Evolutionary conservation across 2,888 invertebrate genomes (phyloP).

Genomic region (Amitus sp.): DNA sequence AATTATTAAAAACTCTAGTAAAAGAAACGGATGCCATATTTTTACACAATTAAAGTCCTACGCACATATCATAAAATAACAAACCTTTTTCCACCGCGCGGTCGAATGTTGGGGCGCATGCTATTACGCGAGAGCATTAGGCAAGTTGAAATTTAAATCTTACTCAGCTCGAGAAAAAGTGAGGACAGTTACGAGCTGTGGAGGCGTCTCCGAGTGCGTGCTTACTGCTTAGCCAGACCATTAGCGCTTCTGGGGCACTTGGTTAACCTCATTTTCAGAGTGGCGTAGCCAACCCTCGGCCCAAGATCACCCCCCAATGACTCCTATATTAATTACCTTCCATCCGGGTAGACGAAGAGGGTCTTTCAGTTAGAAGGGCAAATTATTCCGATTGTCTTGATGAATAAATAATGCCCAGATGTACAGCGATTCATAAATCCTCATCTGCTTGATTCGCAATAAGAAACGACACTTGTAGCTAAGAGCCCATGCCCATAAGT

Average conservation of each 20-base stretch:
- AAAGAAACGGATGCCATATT: too few relatives aligned
- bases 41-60: too few relatives aligned
- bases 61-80: too few relatives aligned
- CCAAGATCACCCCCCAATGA: slow-evolving; percentile 53
- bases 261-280: slow-evolving; percentile 38
- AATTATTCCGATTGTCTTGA: slow-evolving; percentile 21
- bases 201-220: slow-evolving; percentile 3
- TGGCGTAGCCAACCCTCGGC: slow-evolving; percentile 23
- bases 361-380: slow-evolving; percentile 22
- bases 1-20: too few relatives aligned
- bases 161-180: not conserved
- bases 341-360: slow-evolving; percentile 16
- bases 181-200: not conserved
- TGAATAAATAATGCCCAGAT: slow-evolving; percentile 4
- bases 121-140: too few relatives aligned
- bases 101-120: too few relatives aligned
- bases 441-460: not conserved
- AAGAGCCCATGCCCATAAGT: not conserved
- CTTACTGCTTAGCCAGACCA: slow-evolving; percentile 33
- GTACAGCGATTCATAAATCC: slow-evolving; percentile 8
- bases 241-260: slow-evolving; percentile 43
- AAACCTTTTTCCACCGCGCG: too few relatives aligned
- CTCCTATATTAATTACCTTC: slow-evolving; percentile 57
- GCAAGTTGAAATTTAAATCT: too few relatives aligned
- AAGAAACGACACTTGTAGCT: not conserved